Evolutionary conservation across 2,113 vertebrate species (phyloP).

Genomic region (Dromas ardeola): DNA sequence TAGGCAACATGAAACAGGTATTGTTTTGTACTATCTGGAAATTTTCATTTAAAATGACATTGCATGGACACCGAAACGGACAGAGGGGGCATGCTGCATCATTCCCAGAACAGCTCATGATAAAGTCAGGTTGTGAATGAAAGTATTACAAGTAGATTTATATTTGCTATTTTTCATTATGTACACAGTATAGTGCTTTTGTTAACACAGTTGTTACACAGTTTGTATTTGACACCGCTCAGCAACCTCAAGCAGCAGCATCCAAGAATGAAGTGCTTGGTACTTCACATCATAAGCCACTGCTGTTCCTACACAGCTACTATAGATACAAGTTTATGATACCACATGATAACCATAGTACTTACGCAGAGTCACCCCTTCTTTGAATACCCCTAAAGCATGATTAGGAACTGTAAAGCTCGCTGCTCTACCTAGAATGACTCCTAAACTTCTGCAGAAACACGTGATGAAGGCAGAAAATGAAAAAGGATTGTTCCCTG

Average conservation of each 20-base stretch:
- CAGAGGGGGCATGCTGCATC: not conserved
- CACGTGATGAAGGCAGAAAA: fast-evolving
- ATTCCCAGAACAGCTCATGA: not conserved
- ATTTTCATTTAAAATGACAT: not conserved
- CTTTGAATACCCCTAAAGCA: not conserved
- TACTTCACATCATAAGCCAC: not conserved
- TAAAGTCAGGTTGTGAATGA: not conserved
- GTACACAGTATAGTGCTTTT: not conserved
- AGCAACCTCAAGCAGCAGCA: not conserved
- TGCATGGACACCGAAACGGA: not conserved
- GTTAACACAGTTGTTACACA: not conserved
- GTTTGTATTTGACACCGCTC: not conserved
- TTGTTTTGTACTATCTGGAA: not conserved
- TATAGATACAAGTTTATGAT: not conserved
- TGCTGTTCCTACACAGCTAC: not conserved
- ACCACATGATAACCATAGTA: not conserved
- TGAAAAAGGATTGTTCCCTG: not conserved
- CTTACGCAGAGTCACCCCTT: not conserved
- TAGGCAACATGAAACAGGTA: not conserved
- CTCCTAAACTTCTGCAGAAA: not conserved
- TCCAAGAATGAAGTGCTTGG: not conserved
- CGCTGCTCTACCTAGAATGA: not conserved
- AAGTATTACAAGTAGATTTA: not conserved
- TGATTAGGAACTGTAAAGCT: not conserved
- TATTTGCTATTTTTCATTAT: not conserved